These are phyloP conservation scores for Strigamia crassipes DNA, from an alignment of 2,888 invertebrate species.

Conservation along the genomic window DNA sequence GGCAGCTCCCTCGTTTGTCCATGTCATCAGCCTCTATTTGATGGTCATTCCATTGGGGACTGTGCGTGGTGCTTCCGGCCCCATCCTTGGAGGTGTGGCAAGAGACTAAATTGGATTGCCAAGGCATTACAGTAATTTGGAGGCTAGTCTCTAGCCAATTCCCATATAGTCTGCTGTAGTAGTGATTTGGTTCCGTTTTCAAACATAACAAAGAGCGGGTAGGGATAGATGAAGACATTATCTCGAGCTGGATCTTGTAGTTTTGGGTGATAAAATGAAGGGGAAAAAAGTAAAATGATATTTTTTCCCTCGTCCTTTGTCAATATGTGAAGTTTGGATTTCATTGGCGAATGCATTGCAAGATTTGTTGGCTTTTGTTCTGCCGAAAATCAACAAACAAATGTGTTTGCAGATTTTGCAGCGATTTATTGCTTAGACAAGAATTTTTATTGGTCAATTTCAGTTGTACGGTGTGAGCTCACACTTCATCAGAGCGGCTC, in stretches of 20 bases:
- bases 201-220: slow-evolving; percentile 33
- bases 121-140: slow-evolving; percentile 40
- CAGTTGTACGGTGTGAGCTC: slow-evolving; percentile 22
- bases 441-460: slow-evolving; percentile 38
- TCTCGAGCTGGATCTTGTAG: slow-evolving; percentile 25
- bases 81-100: slow-evolving; percentile 37
- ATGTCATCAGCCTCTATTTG: slow-evolving; percentile 40
- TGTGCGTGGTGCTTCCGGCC: slow-evolving; percentile 28
- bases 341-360: too few relatives aligned
- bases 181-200: slow-evolving; percentile 11
- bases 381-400: neutral
- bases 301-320: neutral
- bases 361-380: too few relatives aligned
- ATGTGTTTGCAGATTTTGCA: slow-evolving; percentile 1
- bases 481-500: slow-evolving; percentile 37
- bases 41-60: slow-evolving; percentile 40
- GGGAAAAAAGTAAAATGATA: neutral
- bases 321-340: neutral
- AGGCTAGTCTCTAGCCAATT: slow-evolving; percentile 29
- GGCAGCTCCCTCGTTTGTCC: slow-evolving; percentile 40
- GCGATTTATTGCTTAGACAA: neutral
- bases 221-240: slow-evolving; percentile 39
- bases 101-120: slow-evolving; percentile 33
- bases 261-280: neutral
- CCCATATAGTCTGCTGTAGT: slow-evolving; percentile 20